Evolutionary conservation across 2,888 invertebrate genomes (phyloP), one percentile per base, ranked within the genome.

Genomic region (Oscheius sp.): DNA sequence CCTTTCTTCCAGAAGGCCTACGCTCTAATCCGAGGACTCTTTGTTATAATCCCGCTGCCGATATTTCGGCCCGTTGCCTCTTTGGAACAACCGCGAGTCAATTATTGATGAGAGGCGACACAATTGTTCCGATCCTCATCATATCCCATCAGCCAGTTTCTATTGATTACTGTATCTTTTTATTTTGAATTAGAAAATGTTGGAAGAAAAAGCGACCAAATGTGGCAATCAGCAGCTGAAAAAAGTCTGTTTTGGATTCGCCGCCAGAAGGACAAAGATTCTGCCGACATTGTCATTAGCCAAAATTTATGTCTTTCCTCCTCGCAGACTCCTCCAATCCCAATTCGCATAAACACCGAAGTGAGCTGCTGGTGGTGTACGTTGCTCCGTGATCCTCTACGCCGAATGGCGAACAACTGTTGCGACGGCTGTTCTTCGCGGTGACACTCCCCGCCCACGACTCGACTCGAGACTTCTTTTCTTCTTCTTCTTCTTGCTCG

Each of bases 31-130:
- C 61, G 17, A 55, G 42, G 45, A 45, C 29, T 31, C 61, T 61
- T 61, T 61, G 61, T 61, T 61, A 61, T 61, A 61, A 61, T 61
- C 61, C 61, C 42, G n/a, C 25, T 27, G 27, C 23, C 57, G 61
- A 61, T 61, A 52, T 61, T 31, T 45, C 29, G 27, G 25, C 31
- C 34, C 10, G 37, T 1, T 10, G 33, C 17, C 34, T n/a, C 15
- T 29, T 52, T 52, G 12, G 29, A 52, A 29, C 20, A 25, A 42
- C n/a, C 15, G n/a, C 20, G 55, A 12, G 61, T 61, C 61, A 61
- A 61, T 61, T 61, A 61, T 61, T 61, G 61, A 61, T 45, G 61
- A 61, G 55, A 12, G 8, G 12, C 55, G 55, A 33, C 17, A 61
- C 45, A 45, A 45, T 61, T 31, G 45, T 8, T 23, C 39, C 31